A percentile compares a stretch with the other conserved stretches of the same genome.
Conservation (phyloP, 2,113 vertebrate species). For the Pleuronectes platessa region DNA sequence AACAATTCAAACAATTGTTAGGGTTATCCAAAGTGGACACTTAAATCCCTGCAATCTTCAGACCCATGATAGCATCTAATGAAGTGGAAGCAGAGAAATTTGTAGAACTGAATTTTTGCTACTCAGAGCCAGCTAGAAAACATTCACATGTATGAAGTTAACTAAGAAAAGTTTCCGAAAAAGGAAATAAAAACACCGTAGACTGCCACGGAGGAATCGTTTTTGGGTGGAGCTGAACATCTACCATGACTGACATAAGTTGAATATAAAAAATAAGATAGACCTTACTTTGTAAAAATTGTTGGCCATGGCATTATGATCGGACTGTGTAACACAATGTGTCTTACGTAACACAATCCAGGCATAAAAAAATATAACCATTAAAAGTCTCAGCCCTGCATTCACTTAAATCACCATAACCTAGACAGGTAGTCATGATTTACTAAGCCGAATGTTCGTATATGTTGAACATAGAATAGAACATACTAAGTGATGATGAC, state of each 20-base stretch:
- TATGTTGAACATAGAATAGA: background rate
- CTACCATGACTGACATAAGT: background rate
- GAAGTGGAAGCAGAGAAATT: background rate
- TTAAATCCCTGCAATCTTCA: background rate
- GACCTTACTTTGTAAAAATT: background rate
- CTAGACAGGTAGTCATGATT: background rate
- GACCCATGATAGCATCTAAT: background rate
- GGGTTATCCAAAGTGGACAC: background rate
- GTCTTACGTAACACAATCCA: background rate
- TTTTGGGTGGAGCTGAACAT: background rate
- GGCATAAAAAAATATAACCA: background rate
- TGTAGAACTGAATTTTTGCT: background rate
- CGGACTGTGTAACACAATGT: background rate
- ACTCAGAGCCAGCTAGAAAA: too few species aligned
- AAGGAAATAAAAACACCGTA: too few species aligned
- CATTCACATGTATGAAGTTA: background rate
- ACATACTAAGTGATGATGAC: background rate
- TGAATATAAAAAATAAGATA: background rate
- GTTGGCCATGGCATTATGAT: background rate
- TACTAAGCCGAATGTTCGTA: background rate
- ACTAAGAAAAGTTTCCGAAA: background rate
- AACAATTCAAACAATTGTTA: too few species aligned
- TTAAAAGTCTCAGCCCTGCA: background rate
- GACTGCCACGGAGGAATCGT: background rate
- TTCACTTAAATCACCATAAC: background rate